Base-by-base conservation (phyloP, 1,140 invertebrate species). In the Yoshiicerus persimilis region DNA sequence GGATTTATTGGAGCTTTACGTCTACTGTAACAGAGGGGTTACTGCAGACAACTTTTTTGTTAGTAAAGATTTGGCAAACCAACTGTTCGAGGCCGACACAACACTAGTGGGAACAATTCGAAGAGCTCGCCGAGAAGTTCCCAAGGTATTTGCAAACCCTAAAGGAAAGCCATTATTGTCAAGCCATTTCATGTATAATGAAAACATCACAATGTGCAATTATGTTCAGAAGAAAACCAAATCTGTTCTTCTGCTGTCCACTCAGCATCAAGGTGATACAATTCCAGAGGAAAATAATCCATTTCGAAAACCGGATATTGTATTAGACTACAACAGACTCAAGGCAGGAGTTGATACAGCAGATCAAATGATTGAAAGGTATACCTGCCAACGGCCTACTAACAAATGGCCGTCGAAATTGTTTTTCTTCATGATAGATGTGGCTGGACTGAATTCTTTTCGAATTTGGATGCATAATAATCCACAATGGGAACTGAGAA, bases 1-100 rank as follows among this genome's bases (percentile, higher is more conserved):
- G 6, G 39, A 41, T 41, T 8, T 41, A 13, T 6, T 41, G 13
- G 39, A 41, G 36, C 38, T n/a, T 4, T 84, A 84, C 23, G 13
- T 9, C 23, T 10, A 23, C 3, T 4, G 34, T 9, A 36, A 36
- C 41, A 5, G 83, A 39, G 38, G 83, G 10, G 83, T 84, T 4
- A 84, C 83, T 23, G 20, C 32, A 4, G 83, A 84, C 36, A 84
- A 84, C 36, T 84, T 84, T 84, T 84, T 84, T 84, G 41, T 36
- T 34, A 36, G 30, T n/a, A 30, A 25, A 20, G 83, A 41, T 23
- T 36, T 84, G 10, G 83, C 83, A 9, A 10, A 39, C 13, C 4
- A 38, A 23, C 23, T 84, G 20, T 36, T 84, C 4, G 25, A 84
- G 10, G 4, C 38, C 4, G 41, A 84, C 13, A 8, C 25, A 13